phyloP scores from a whole-genome alignment of 2,113 vertebrate genomes.

The Setophaga coronata region DNA sequence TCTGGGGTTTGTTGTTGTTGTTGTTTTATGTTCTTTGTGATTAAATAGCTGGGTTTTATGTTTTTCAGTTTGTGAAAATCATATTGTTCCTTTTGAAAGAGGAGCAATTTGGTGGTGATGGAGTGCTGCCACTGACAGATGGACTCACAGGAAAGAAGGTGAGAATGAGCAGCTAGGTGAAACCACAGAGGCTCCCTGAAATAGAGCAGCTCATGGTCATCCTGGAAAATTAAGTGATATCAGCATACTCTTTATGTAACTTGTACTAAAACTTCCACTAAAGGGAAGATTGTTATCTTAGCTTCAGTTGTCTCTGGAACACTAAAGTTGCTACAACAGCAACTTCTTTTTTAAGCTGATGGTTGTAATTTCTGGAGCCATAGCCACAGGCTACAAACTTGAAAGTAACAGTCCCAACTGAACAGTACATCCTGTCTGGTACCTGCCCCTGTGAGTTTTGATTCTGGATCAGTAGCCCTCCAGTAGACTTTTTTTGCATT shows the following conservation, averaged over 20 bases:
- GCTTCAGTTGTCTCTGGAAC: background rate
- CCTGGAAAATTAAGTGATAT: background rate
- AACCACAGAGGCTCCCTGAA: background rate
- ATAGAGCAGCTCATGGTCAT: background rate
- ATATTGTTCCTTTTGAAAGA: slow-evolving; percentile 17
- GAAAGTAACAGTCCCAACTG: background rate
- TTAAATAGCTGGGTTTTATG: background rate
- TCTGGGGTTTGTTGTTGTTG: background rate
- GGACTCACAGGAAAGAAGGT: slow-evolving; percentile 82
- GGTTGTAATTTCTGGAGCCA: background rate
- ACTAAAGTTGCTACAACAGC: background rate
- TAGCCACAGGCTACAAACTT: background rate
- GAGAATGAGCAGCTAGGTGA: slow-evolving; percentile 22
- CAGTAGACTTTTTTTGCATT: background rate
- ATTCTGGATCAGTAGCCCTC: background rate
- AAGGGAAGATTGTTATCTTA: background rate
- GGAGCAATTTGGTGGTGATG: slow-evolving; percentile 72
- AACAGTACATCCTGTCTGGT: background rate
- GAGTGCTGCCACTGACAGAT: slow-evolving; percentile 77
- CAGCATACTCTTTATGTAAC: background rate
- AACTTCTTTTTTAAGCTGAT: background rate
- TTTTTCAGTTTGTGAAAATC: slow-evolving; percentile 31
- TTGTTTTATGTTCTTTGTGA: background rate
- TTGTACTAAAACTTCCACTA: background rate
- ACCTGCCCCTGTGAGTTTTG: background rate